Evolutionary conservation across 2,113 vertebrate genomes (phyloP).

Genomic region (Pelobates fuscus): DNA sequence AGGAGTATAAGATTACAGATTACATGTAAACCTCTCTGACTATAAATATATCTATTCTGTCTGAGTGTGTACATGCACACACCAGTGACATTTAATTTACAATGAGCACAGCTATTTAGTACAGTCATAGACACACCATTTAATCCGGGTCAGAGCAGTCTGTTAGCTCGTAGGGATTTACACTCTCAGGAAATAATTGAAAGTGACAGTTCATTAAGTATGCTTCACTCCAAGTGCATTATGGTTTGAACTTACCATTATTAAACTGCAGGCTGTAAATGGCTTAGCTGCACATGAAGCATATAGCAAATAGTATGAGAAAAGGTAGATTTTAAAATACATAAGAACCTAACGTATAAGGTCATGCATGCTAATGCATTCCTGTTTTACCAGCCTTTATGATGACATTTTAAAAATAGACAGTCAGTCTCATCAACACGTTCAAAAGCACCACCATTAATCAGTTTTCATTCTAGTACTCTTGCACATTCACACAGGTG

Average conservation of each 20-base stretch:
- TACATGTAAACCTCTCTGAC: background rate
- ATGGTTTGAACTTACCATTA: conserved; percentile 39
- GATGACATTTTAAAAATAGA: background rate
- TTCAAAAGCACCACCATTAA: too few species aligned
- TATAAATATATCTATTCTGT: background rate
- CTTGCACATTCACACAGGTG: too few species aligned
- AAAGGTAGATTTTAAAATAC: conserved; percentile 36
- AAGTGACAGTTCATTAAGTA: conserved; percentile 47
- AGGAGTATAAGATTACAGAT: background rate
- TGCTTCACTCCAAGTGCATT: conserved; percentile 41
- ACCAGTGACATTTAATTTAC: conserved; percentile 50
- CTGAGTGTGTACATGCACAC: background rate
- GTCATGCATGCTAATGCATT: conserved; percentile 13
- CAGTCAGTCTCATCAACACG: too few species aligned
- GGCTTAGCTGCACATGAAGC: conserved; percentile 18
- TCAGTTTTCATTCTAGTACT: too few species aligned
- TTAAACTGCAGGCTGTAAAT: conserved; percentile 39
- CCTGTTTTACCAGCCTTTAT: background rate
- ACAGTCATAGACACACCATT: conserved; percentile 41
- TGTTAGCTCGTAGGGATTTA: conserved; percentile 39
- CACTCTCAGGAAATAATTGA: conserved; percentile 48
- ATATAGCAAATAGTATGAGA: conserved; percentile 31
- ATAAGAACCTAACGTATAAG: conserved; percentile 26
- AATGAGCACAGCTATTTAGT: conserved; percentile 37
- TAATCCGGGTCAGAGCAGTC: conserved; percentile 39